Conservation (phyloP, 2,888 invertebrate genomes). For the Rhodophaea formosa region DNA sequence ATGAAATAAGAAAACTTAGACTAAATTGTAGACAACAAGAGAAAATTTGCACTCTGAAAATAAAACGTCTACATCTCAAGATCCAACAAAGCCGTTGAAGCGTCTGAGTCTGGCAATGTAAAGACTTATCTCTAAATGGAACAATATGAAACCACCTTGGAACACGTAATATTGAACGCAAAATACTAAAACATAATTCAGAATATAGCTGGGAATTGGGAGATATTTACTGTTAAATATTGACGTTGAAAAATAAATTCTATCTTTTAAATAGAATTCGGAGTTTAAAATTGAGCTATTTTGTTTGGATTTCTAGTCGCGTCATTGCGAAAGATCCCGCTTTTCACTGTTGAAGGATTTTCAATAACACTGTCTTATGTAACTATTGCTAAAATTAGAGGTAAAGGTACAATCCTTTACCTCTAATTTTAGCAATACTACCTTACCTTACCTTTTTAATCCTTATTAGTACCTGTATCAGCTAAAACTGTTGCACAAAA, state of each 20-base stretch:
- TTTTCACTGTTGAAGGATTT: not conserved
- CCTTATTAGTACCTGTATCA: too few species aligned
- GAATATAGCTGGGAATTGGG: conserved; percentile 25
- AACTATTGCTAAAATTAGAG: too few species aligned
- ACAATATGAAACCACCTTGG: not conserved
- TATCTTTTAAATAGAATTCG: conserved; percentile 7
- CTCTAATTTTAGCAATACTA: too few species aligned
- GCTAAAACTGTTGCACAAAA: too few species aligned
- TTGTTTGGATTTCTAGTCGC: not conserved
- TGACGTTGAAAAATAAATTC: conserved; percentile 17
- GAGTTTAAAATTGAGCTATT: conserved; percentile 1
- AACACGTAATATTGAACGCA: conserved; percentile 21
- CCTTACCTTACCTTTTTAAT: too few species aligned
- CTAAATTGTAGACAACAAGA: not conserved
- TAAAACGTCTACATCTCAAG: not conserved
- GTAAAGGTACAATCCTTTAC: too few species aligned
- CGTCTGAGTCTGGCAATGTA: not conserved
- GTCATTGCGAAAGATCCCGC: too few species aligned
- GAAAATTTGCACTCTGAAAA: not conserved
- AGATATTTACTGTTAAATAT: conserved; percentile 15
- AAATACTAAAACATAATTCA: conserved; percentile 24
- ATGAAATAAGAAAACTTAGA: not conserved
- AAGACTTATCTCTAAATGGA: not conserved
- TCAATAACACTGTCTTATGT: not conserved
- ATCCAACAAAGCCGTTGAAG: conserved; percentile 1